Conservation (phyloP, 2,113 vertebrate genomes). For the Ptychochromis oligacanthus region DNA sequence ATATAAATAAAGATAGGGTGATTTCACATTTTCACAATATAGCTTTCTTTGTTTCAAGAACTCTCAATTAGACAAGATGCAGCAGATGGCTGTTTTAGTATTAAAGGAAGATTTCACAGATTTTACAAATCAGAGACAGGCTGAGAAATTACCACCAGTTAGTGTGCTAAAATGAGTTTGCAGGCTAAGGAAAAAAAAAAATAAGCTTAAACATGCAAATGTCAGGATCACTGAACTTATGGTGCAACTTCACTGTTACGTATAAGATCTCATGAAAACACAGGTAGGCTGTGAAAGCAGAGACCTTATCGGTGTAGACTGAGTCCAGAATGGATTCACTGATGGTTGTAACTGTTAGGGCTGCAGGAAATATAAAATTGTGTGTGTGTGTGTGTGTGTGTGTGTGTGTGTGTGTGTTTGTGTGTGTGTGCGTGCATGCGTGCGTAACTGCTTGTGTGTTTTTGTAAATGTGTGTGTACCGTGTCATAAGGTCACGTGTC, state of each 20-base stretch:
- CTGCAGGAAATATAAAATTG: neutral
- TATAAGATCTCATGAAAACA: neutral
- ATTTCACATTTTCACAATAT: neutral
- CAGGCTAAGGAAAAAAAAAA: neutral
- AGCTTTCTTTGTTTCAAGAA: neutral
- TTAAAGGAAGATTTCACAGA: neutral
- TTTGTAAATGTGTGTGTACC: slow-evolving; percentile 13
- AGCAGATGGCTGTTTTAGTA: neutral
- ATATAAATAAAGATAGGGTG: too few species aligned
- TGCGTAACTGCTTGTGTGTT: neutral
- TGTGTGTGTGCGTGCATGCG: neutral
- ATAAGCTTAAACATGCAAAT: neutral
- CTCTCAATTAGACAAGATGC: neutral
- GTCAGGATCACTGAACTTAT: neutral
- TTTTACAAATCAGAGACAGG: neutral
- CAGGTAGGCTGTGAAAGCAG: too few species aligned
- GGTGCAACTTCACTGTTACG: neutral
- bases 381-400: neutral
- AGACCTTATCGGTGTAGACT: neutral
- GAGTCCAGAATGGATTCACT: neutral
- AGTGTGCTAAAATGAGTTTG: neutral
- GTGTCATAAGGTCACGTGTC: slow-evolving; percentile 64
- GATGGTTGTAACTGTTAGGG: neutral
- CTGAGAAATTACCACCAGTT: neutral
- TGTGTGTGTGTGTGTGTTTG: neutral